phyloP scores from a whole-genome alignment of 2,113 vertebrate genomes.

The Neoarius graeffei region DNA sequence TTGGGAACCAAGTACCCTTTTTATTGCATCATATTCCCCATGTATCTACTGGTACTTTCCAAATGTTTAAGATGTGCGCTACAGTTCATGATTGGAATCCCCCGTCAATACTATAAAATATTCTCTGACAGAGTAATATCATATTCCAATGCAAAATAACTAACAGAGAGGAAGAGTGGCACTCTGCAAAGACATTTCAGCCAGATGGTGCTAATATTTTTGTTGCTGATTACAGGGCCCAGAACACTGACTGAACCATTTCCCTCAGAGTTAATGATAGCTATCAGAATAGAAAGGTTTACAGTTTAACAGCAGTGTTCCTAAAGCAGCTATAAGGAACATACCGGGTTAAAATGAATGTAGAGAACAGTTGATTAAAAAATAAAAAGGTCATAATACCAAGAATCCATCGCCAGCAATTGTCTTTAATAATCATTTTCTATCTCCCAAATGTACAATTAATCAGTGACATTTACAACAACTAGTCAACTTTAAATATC shows the following conservation, averaged over 20 bases:
- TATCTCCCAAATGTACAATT: conserved; percentile 78
- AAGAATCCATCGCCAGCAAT: conserved; percentile 63
- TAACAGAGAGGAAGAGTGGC: background rate
- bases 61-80: background rate
- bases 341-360: background rate
- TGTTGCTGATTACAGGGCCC: background rate
- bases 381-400: background rate
- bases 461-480: conserved; percentile 77
- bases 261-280: background rate
- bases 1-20: background rate
- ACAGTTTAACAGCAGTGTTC: background rate
- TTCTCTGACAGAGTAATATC: background rate
- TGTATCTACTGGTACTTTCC: background rate
- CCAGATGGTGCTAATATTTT: background rate
- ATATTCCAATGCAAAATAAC: background rate
- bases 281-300: background rate
- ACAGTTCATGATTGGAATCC: no score
- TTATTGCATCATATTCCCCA: background rate
- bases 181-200: background rate
- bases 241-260: background rate
- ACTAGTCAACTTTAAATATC: conserved; percentile 71
- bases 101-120: background rate
- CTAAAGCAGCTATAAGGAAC: background rate
- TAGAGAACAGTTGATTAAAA: background rate
- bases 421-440: conserved; percentile 73